Conservation (phyloP, 1,140 invertebrate genomes). For the Thaumetopoea pityocampa region DNA sequence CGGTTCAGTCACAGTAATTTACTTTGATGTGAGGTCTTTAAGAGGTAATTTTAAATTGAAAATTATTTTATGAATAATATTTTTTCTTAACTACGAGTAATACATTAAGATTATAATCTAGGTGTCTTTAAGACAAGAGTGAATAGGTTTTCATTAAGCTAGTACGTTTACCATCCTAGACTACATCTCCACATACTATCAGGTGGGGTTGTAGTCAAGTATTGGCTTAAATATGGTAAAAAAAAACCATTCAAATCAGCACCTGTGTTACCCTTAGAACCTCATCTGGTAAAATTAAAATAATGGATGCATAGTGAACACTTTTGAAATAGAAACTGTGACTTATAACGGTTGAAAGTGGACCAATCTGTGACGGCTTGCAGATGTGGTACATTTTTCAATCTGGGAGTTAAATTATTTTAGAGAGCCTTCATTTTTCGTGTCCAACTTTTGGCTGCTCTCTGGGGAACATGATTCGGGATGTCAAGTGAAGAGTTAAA, state of each 20-base stretch:
- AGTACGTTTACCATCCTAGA: too few species aligned
- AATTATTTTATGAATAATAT: conserved; percentile 2
- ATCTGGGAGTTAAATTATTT: conserved; percentile 38
- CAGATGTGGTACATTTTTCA: conserved; percentile 46
- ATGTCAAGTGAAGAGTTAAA: conserved; percentile 70
- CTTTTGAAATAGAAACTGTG: conserved; percentile 33
- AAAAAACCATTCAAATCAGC: too few species aligned
- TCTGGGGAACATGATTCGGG: conserved; percentile 50
- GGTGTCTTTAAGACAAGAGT: too few species aligned
- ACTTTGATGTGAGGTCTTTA: conserved; percentile 7
- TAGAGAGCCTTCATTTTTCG: conserved; percentile 51
- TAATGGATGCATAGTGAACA: conserved; percentile 1
- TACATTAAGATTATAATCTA: too few species aligned
- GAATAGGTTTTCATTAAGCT: too few species aligned
- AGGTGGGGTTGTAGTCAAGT: too few species aligned
- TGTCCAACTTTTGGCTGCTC: conserved; percentile 40
- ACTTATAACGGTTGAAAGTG: conserved; percentile 56
- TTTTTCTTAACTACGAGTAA: not conserved
- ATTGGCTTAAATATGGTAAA: too few species aligned
- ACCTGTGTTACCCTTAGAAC: conserved; percentile 2
- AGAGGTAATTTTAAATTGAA: not conserved
- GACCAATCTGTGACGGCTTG: conserved; percentile 54
- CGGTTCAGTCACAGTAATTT: conserved; percentile 31
- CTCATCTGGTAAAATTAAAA: conserved; percentile 9
- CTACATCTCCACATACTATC: too few species aligned